Evolutionary conservation across 2,888 invertebrate species (phyloP).

Genomic region (Pyrgus malvae): DNA sequence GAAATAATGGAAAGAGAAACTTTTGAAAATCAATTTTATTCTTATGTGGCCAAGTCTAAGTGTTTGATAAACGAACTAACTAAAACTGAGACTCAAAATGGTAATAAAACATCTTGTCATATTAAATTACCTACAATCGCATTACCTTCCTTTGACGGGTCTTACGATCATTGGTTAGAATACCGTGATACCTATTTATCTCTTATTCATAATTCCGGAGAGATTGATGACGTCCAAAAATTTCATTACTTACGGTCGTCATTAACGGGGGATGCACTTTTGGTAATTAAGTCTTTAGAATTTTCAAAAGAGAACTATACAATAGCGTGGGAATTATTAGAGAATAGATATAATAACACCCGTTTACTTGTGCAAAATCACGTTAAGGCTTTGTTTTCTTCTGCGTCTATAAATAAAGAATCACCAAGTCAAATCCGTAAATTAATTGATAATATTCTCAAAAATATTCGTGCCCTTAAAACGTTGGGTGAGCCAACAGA

Average conservation of each 20-base stretch:
- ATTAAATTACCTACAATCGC: constrained; percentile 26
- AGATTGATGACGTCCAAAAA: constrained; percentile 24
- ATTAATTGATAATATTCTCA: constrained; percentile 30
- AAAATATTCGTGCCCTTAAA: constrained; percentile 32
- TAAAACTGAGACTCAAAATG: neutral
- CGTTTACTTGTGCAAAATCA: constrained; percentile 28
- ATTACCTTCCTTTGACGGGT: constrained; percentile 25
- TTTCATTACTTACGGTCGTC: constrained; percentile 24
- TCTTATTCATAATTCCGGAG: constrained; percentile 12
- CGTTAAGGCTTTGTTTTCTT: constrained; percentile 28
- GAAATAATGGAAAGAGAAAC: no score
- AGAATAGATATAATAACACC: constrained; percentile 30
- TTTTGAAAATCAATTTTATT: no score
- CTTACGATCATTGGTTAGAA: constrained; percentile 28
- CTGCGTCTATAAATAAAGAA: constrained; percentile 28
- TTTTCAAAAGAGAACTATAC: constrained; percentile 29
- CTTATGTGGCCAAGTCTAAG: no score
- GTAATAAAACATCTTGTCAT: neutral
- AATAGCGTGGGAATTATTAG: constrained; percentile 32
- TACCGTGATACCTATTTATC: constrained; percentile 22
- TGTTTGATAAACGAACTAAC: neutral
- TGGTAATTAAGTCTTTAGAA: constrained; percentile 26
- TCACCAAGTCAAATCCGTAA: constrained; percentile 31
- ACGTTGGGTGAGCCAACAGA: constrained; percentile 32
- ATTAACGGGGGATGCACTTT: constrained; percentile 11